Conservation (phyloP, 2,797 vertebrate genomes). For the Melanogrammus aeglefinus region DNA sequence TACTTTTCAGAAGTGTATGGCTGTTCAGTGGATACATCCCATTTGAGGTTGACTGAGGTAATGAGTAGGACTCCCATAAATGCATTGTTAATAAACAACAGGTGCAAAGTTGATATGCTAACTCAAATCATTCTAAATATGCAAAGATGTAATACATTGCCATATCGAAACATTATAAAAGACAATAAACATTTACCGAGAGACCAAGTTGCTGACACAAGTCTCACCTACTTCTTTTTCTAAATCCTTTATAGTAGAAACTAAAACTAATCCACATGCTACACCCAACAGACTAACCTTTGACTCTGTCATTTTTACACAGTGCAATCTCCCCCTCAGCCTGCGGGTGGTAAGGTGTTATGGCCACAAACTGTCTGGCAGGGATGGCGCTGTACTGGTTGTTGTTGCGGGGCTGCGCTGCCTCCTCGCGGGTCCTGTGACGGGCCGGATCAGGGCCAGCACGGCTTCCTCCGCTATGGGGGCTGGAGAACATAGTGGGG, state of each 20-base stretch:
- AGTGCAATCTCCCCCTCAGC: conserved; percentile 85
- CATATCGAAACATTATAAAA: not conserved
- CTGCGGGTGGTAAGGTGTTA: conserved; percentile 86
- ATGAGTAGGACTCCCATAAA: not conserved
- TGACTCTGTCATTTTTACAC: conserved; percentile 84
- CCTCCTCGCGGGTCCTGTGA: conserved; percentile 3
- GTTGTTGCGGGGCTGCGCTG: conserved; percentile 75
- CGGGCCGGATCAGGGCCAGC: not conserved
- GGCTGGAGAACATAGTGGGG: not conserved
- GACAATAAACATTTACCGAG: not conserved
- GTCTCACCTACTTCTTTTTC: not conserved
- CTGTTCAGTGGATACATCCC: too few species aligned
- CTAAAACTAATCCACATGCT: not conserved
- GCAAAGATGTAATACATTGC: too few species aligned
- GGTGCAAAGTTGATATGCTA: not conserved
- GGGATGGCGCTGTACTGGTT: conserved; percentile 86
- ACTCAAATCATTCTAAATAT: not conserved
- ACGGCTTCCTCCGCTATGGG: not conserved
- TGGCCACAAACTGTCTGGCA: conserved; percentile 81
- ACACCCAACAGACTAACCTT: conserved; percentile 71
- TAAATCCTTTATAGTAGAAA: not conserved
- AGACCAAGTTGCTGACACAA: not conserved
- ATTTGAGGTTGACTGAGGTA: not conserved
- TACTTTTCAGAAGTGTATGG: not conserved
- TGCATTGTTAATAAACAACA: not conserved